Percentiles rank a stretch among this genome's conserved stretches.
Conservation (phyloP, 1,140 invertebrate species). For the Condylostylus longicornis region DNA sequence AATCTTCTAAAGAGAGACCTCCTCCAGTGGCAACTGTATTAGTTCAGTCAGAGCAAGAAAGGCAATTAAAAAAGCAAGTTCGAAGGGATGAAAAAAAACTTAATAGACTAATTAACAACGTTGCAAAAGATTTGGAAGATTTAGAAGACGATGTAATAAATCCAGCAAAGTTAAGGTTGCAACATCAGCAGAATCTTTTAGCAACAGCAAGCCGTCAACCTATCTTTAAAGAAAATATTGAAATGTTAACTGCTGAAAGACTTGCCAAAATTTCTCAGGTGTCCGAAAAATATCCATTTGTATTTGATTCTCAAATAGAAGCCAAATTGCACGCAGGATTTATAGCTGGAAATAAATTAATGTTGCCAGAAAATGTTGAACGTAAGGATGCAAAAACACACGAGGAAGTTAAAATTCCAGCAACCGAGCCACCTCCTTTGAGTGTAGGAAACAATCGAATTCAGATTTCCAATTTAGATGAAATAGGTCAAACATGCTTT, state of each 20-base stretch:
- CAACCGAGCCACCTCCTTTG: constrained; percentile 45
- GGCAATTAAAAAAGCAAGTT: constrained; percentile 60
- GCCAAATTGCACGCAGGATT: constrained; percentile 56
- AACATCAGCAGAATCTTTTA: constrained; percentile 34
- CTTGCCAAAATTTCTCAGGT: constrained; percentile 18
- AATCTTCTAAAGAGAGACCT: constrained; percentile 14
- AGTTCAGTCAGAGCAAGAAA: constrained; percentile 73
- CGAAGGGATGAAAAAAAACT: constrained; percentile 79
- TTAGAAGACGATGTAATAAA: constrained; percentile 37
- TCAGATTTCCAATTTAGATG: constrained; percentile 59
- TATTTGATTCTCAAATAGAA: constrained; percentile 60
- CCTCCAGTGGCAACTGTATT: constrained; percentile 39
- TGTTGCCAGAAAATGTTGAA: constrained; percentile 60
- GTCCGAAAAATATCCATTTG: constrained; percentile 68
- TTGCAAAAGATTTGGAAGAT: constrained; percentile 30
- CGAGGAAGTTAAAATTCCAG: constrained; percentile 81
- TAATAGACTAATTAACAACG: constrained; percentile 42
- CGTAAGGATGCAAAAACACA: constrained; percentile 54
- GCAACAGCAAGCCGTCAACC: constrained; percentile 29
- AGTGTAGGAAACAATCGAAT: constrained; percentile 53
- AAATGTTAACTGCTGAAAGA: constrained; percentile 11
- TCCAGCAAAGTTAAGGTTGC: constrained; percentile 30
- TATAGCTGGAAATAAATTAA: constrained; percentile 61
- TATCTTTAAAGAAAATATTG: constrained; percentile 28
- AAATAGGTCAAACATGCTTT: constrained; percentile 77